Evolutionary conservation across 1,140 invertebrate species (phyloP), one percentile per base, ranked within the genome.

Genomic region (Drosophila rhopaloa): DNA sequence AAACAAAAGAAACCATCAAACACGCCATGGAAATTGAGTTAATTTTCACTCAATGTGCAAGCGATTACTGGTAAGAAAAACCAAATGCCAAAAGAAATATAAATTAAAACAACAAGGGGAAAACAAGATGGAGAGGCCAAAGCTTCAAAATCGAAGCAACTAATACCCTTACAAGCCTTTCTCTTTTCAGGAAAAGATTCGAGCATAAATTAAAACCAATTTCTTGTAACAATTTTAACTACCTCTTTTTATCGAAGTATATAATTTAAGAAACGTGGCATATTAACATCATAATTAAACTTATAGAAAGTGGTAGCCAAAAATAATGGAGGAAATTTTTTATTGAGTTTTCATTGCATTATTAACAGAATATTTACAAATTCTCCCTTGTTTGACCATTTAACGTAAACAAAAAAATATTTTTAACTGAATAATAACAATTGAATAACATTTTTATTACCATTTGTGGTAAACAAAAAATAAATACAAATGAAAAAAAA

Each of bases 1-100:
- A 70, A 43, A 54, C 50, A 35, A 56, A 47, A 37, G 41, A 68
- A 67, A 71, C 10, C 67, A 37, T 71, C 68, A 48, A 71, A 58
- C 68, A 72, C 68, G 68, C 68, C 68, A 72, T 40, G 38, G 50
- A 76, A 76, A 76, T 67, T 59, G 73, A 58, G 72, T 76, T 76
- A 76, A 76, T 76, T 76, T 74, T 19, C 54, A 67, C 73, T 76
- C 53, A 54, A 72, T 71, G 68, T 58, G 53, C 65, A 58, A 58
- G 41, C 38, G 48, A 70, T 70, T 70, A 67, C 61, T 10, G 48
- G 16, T 9, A 44, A 43, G 35, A 40, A 55, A 66, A 48, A 13
- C 43, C 19, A 14, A 63, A 44, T 41, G 40, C 48, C 47, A 74
- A 57, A 35, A 65, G 32, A 65, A 74, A 72, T 48, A 35, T 13